A percentile compares a stretch with the other conserved stretches of the same genome.
These are phyloP conservation scores for Gymnocypris eckloni DNA, from an alignment of 2,797 vertebrate genomes.

Conservation along the genomic window DNA sequence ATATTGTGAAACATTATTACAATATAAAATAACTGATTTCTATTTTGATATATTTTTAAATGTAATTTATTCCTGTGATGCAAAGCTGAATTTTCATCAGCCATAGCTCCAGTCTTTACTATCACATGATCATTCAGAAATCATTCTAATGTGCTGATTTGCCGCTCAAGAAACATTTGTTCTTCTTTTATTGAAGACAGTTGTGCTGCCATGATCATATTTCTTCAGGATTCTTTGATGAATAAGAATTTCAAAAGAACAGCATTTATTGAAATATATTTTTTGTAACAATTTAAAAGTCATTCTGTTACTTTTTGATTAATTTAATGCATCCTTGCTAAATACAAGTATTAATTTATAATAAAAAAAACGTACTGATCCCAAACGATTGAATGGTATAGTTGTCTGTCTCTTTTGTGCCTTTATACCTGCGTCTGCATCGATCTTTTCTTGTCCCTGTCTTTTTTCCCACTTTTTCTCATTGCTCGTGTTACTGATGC, in stretches of 20 bases:
- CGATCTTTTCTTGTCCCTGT: not conserved
- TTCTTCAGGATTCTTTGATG: not conserved
- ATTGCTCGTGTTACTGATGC: slow-evolving; percentile 64
- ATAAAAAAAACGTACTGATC: not conserved
- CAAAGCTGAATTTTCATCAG: not conserved
- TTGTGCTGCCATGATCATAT: not conserved
- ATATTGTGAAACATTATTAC: not conserved
- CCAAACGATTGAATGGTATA: not conserved
- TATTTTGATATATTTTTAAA: not conserved
- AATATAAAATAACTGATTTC: not conserved
- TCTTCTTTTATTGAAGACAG: not conserved
- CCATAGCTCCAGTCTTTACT: no score
- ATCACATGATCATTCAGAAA: not conserved
- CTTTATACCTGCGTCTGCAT: slow-evolving; percentile 3
- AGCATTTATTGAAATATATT: not conserved
- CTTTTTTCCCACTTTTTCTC: slow-evolving; percentile 12
- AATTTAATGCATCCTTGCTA: not conserved
- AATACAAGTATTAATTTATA: not conserved
- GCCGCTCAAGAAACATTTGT: not conserved
- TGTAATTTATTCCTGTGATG: not conserved
- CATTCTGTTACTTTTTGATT: not conserved
- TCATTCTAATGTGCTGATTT: not conserved
- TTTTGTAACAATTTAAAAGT: no score
- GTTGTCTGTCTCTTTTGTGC: not conserved
- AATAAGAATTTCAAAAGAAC: not conserved